Evolutionary conservation across 2,888 invertebrate genomes (phyloP).

Genomic region (Drosophila infuscata): DNA sequence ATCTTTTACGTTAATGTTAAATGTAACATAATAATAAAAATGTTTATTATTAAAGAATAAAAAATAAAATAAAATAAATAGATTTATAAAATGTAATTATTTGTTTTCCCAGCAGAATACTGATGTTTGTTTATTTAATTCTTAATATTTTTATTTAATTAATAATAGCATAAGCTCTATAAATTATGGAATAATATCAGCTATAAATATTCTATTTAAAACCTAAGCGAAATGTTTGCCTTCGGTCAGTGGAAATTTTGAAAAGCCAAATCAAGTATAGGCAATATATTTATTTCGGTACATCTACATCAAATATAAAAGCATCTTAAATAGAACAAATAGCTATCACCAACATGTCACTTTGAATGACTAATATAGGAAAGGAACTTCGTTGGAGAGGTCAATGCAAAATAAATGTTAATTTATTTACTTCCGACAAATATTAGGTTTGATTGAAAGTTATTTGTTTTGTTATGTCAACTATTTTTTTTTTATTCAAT

Average conservation of each 20-base stretch:
- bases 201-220: too few relatives aligned
- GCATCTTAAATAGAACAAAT: not conserved
- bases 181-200: not conserved
- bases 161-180: not conserved
- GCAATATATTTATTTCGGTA: not conserved
- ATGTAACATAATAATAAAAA: not conserved
- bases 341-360: not conserved
- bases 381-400: not conserved
- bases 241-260: not conserved
- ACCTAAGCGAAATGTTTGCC: not conserved
- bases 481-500: constrained; percentile 60
- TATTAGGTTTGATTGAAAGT: constrained; percentile 54
- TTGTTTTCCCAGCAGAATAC: not conserved
- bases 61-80: not conserved
- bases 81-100: not conserved
- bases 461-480: constrained; percentile 55
- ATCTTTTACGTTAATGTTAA: too few relatives aligned
- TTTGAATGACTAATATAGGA: not conserved
- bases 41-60: not conserved
- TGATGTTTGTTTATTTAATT: not conserved
- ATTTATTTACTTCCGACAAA: constrained; percentile 51
- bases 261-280: not conserved
- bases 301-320: not conserved
- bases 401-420: constrained; percentile 17
- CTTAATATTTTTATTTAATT: not conserved